These are phyloP conservation scores for Erinaceus europaeus DNA, from an alignment of 2,113 vertebrate species.

Conservation along the genomic window DNA sequence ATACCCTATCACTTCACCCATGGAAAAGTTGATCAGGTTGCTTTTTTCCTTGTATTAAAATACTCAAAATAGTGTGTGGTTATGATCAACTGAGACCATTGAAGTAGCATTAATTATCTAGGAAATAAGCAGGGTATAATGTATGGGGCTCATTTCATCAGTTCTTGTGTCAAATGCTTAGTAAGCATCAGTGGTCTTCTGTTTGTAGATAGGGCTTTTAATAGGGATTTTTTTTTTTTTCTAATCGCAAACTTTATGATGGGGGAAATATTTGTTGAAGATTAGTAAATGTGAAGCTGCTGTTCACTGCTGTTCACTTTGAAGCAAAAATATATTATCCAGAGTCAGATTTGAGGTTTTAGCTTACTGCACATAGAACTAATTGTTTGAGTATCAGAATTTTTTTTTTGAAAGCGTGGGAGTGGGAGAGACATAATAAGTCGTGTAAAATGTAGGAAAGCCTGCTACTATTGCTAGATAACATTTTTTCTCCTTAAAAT, in stretches of 20 bases:
- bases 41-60: conserved; percentile 50
- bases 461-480: conserved; percentile 47
- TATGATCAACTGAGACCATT: conserved; percentile 59
- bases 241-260: conserved; percentile 73
- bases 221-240: conserved; percentile 60
- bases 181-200: conserved; percentile 71
- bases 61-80: conserved; percentile 71
- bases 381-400: conserved; percentile 61
- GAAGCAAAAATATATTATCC: conserved; percentile 47
- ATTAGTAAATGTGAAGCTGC: conserved; percentile 69
- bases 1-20: conserved; percentile 14
- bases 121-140: conserved; percentile 78
- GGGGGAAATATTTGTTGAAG: conserved; percentile 73
- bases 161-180: conserved; percentile 73
- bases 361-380: conserved; percentile 65
- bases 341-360: conserved; percentile 63
- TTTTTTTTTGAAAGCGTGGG: conserved; percentile 44
- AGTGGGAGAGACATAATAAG: conserved; percentile 17
- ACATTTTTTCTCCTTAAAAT: conserved; percentile 1
- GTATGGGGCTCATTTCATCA: conserved; percentile 73
- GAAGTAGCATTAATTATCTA: conserved; percentile 73
- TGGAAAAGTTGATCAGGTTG: not conserved
- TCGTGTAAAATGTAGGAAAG: conserved; percentile 29
- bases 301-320: conserved; percentile 72
- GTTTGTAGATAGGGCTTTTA: conserved; percentile 67